Evolutionary conservation across 2,113 vertebrate species (phyloP), one percentile per base, ranked within the genome.

Genomic region (Axis porcinus): DNA sequence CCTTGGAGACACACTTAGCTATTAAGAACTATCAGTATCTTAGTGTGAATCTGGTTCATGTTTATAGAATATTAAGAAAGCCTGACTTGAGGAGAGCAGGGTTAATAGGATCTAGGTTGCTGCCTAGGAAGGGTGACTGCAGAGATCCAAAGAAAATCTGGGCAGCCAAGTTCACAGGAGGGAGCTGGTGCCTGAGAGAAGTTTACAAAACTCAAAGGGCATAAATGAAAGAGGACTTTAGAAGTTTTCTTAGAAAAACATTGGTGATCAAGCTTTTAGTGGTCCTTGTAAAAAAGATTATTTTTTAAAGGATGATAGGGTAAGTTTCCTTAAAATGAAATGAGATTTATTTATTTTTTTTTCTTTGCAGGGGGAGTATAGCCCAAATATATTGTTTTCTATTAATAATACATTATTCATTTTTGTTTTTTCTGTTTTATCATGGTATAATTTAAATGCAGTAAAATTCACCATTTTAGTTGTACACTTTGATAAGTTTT

Each of bases 241-340:
- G 2, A 67, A 17, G 2, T 58, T 94, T 95, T 45, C 30, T 55
- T 6, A 54, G 67, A 89, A 87, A 89, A 6, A 12, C 10, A 10
- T 4, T 43, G 2, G 1, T 45, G 36, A n/a, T 15, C 9, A 70
- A 43, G 2, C 28, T 86, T 82, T 91, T 13, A 36, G 8, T 76
- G 15, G 9, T 50, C 74, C 45, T 83, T 58, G 33, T 54, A 60
- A 87, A 70, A 87, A 81, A 13, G 17, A 19, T 23, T 57, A 57
- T 12, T 62, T 93, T 54, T 36, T 78, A 57, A 85, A 94, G 17
- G 25, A 14, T 30, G 2, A 45, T 62, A 74, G 21, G 86, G 2
- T 54, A 64, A 28, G 17, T 64, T 83, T 47, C 74, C 86, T 91
- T 85, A 55, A 81, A 91, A 16, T 43, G 90, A 88, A 94, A 40